A percentile compares a stretch with the other conserved stretches of the same genome.
phyloP scores from a whole-genome alignment of 2,113 vertebrate genomes.

The Archocentrus centrarchus region DNA sequence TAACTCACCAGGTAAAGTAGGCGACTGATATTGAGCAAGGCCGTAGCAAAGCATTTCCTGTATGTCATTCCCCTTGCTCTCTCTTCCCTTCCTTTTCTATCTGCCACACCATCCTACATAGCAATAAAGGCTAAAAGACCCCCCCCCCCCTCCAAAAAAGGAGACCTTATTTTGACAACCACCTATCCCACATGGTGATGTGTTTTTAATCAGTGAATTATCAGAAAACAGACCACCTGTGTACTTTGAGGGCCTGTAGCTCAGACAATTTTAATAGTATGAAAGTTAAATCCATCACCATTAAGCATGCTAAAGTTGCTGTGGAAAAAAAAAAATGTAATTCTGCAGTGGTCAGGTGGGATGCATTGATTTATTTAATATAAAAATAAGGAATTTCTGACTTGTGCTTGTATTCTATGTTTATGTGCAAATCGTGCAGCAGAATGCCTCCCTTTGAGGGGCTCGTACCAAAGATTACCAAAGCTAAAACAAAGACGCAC shows the following conservation, averaged over 20 bases:
- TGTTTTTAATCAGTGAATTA: too few species aligned
- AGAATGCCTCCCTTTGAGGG: background rate
- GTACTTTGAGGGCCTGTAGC: background rate
- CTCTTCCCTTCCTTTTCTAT: too few species aligned
- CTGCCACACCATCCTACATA: too few species aligned
- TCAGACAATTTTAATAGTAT: too few species aligned
- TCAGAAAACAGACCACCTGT: background rate
- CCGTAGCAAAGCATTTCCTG: background rate
- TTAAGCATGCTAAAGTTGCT: background rate
- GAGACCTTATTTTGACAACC: background rate
- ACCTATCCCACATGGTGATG: too few species aligned
- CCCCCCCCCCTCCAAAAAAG: background rate
- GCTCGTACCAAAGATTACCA: slow-evolving; percentile 31
- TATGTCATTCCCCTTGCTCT: background rate
- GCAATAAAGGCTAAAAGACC: too few species aligned
- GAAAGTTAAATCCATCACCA: too few species aligned
- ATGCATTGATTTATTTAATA: background rate
- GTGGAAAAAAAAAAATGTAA: too few species aligned
- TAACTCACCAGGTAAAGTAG: background rate
- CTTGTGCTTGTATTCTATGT: background rate
- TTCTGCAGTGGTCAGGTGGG: background rate
- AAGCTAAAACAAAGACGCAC: slow-evolving; percentile 53
- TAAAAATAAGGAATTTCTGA: background rate
- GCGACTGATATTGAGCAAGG: background rate
- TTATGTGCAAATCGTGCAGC: background rate